These are phyloP conservation scores for Drosophila tropicalis DNA, from an alignment of 1,140 invertebrate genomes.

Conservation along the genomic window DNA sequence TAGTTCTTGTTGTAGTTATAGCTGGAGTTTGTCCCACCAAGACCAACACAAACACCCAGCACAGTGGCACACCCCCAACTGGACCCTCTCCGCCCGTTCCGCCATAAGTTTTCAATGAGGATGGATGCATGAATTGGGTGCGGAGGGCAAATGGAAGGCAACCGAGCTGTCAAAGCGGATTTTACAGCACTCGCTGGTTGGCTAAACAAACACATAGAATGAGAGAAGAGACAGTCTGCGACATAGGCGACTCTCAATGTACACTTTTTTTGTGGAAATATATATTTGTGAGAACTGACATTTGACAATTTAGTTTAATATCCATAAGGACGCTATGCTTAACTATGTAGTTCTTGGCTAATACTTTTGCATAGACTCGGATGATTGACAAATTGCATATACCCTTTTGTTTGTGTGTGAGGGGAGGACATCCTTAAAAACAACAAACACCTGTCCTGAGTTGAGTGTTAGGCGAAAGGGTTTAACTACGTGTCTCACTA, in stretches of 20 bases:
- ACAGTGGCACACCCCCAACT: neutral
- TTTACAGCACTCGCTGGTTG: constrained; percentile 74
- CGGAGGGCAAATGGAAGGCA: constrained; percentile 25
- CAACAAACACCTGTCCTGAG: constrained; percentile 70
- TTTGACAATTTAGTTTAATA: too few species aligned
- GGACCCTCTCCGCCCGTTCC: constrained; percentile 23
- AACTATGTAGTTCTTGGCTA: too few species aligned
- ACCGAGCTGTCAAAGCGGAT: constrained; percentile 78
- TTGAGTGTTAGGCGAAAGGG: constrained; percentile 72
- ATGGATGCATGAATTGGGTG: constrained; percentile 18
- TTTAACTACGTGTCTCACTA: constrained; percentile 77
- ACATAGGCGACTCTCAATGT: neutral
- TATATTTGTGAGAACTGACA: too few species aligned
- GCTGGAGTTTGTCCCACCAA: constrained; percentile 63
- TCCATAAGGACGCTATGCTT: too few species aligned
- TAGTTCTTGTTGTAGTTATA: constrained; percentile 43
- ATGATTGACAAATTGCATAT: neutral
- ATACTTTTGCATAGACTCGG: neutral
- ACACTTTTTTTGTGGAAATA: neutral
- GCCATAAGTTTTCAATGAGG: constrained; percentile 34
- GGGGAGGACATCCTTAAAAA: constrained; percentile 21
- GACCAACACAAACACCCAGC: constrained; percentile 45
- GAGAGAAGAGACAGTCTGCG: neutral
- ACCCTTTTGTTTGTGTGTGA: neutral
- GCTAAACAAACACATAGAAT: constrained; percentile 67